These are phyloP conservation scores for Lytechinus variegatus DNA, from an alignment of 35 echinoderm and acorn worm species.

Conservation along the genomic window DNA sequence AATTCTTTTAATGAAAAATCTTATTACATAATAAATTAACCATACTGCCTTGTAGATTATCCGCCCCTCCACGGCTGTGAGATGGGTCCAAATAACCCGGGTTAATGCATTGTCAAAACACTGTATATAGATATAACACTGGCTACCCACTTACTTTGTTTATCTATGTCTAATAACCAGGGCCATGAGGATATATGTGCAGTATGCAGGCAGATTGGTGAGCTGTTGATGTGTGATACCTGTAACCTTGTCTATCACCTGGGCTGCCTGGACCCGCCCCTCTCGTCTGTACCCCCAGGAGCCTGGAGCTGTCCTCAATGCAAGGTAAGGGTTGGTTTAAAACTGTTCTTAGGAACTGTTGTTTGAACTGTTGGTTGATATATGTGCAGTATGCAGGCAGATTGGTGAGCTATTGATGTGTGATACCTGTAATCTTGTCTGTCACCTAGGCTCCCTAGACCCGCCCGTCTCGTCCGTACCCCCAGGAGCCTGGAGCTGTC, in stretches of 20 bases:
- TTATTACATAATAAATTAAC: no score
- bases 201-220: conserved; percentile 75
- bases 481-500: conserved; percentile 89
- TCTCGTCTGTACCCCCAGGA: conserved; percentile 79
- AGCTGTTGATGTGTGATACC: conserved; percentile 90
- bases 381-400: conserved; percentile 75
- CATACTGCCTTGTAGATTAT: no score
- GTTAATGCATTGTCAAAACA: no score
- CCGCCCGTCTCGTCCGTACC: conserved; percentile 83
- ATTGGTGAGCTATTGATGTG: conserved; percentile 88
- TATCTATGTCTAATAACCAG: conserved; percentile 25
- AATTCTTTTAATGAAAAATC: no score
- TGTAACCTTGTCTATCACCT: conserved; percentile 89
- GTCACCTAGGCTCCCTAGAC: conserved; percentile 76
- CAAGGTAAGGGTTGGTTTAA: conserved; percentile 55
- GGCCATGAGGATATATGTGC: conserved; percentile 90
- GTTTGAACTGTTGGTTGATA: no score
- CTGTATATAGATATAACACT: no score
- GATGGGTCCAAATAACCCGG: no score
- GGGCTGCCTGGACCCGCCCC: conserved; percentile 79
- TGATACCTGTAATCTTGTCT: conserved; percentile 88
- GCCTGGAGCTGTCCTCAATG: conserved; percentile 92
- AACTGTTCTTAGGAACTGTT: no score
- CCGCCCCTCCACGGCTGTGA: no score
- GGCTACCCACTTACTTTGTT: no score